A percentile compares a stretch with the other conserved stretches of the same genome.
Evolutionary conservation across 1,140 invertebrate species (phyloP).

Genomic region (Pachypsylla venusta): DNA sequence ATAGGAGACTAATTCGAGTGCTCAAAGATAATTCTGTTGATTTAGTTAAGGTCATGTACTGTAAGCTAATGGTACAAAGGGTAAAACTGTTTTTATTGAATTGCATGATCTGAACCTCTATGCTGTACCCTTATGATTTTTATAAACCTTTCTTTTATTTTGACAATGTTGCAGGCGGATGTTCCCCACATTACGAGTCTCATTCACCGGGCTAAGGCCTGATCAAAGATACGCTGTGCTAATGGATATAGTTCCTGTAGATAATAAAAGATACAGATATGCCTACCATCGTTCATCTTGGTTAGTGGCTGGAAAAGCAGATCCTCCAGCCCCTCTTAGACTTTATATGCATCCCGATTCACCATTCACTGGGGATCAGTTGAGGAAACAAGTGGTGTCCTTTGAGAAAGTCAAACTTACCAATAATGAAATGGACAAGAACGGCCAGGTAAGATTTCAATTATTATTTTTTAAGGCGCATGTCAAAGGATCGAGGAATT

Average conservation of each 20-base stretch:
- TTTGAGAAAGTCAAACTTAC: conserved; percentile 99
- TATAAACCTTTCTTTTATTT: neutral
- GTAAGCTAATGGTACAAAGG: too few relatives aligned
- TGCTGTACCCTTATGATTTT: neutral
- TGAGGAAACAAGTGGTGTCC: conserved; percentile 91
- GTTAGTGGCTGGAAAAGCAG: conserved; percentile 96
- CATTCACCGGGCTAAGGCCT: conserved; percentile 64
- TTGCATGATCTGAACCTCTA: too few relatives aligned
- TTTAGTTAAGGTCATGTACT: too few relatives aligned
- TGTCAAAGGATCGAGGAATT: too few relatives aligned
- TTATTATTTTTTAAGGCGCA: too few relatives aligned
- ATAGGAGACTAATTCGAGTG: too few relatives aligned
- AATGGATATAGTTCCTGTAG: conserved; percentile 92
- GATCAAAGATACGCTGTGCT: conserved; percentile 75
- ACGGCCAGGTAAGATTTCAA: conserved; percentile 24
- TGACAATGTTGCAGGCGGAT: conserved; percentile 62
- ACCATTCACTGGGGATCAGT: conserved; percentile 89
- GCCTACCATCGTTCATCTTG: conserved; percentile 96
- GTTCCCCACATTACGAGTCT: conserved; percentile 92
- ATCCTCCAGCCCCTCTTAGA: conserved; percentile 83
- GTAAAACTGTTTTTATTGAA: too few relatives aligned
- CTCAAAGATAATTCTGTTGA: too few relatives aligned
- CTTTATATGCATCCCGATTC: conserved; percentile 96
- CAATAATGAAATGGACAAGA: conserved; percentile 97
- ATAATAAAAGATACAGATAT: conserved; percentile 96